Conservation (phyloP, 2,797 vertebrate genomes). For the Hypotaenidia okinawae region DNA sequence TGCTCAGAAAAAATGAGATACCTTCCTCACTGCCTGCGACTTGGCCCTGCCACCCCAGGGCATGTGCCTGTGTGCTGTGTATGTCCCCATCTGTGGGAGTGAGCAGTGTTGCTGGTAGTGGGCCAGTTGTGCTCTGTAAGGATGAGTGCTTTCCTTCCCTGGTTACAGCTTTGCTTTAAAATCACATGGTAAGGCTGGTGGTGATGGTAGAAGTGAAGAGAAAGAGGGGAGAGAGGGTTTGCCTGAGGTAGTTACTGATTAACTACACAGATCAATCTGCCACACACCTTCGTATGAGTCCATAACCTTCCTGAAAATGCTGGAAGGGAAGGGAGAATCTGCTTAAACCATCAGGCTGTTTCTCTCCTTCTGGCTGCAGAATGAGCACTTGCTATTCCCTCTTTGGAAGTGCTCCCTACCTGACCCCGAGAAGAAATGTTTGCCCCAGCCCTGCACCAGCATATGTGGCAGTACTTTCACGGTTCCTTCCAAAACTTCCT, state of each 20-base stretch:
- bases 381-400: neutral
- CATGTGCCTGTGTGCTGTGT: neutral
- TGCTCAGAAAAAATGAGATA: neutral
- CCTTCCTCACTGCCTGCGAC: neutral
- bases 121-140: neutral
- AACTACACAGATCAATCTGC: neutral
- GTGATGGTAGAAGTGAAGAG: neutral
- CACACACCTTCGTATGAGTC: neutral
- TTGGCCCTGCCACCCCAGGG: neutral
- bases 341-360: neutral
- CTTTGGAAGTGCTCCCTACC: neutral
- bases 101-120: neutral
- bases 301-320: neutral
- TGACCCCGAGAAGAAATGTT: neutral
- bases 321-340: neutral
- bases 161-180: constrained; percentile 53
- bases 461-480: neutral
- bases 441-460: neutral
- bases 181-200: neutral
- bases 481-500: neutral
- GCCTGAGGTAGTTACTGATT: constrained; percentile 35
- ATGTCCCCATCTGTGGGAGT: neutral
- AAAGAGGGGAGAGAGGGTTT: neutral
- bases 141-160: neutral
- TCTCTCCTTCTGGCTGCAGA: constrained; percentile 6